phyloP scores from a whole-genome alignment of 2,113 vertebrate genomes.

The Zosterops pallidus region DNA sequence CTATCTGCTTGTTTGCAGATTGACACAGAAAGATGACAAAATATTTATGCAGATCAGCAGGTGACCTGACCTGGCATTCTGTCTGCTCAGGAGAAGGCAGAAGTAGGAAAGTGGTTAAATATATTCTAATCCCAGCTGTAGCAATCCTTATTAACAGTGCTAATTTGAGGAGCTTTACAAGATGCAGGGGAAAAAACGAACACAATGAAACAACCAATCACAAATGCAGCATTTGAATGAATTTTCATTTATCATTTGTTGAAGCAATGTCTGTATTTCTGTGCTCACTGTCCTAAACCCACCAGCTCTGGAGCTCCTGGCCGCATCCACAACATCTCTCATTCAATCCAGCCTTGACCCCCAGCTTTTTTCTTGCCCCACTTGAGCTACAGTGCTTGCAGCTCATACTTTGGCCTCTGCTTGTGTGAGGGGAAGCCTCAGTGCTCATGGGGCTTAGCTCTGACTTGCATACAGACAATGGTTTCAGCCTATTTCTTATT shows the following conservation, averaged over 20 bases:
- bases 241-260: not conserved
- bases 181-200: not conserved
- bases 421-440: rapidly evolving
- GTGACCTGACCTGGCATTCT: not conserved
- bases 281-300: not conserved
- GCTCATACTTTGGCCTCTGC: not conserved
- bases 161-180: not conserved
- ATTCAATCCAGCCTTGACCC: not conserved
- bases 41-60: not conserved
- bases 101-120: not conserved
- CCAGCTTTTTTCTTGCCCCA: not conserved
- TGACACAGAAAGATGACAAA: not conserved
- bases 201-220: not conserved
- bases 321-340: not conserved
- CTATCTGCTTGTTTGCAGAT: not conserved
- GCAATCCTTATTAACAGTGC: not conserved
- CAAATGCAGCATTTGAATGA: not conserved
- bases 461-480: not conserved
- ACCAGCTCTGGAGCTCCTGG: not conserved
- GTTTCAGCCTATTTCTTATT: not conserved
- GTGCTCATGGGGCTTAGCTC: not conserved
- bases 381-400: not conserved
- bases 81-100: not conserved
- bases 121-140: not conserved
- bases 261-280: not conserved